Conservation (phyloP, 2,888 invertebrate genomes). For the Pecten maximus region DNA sequence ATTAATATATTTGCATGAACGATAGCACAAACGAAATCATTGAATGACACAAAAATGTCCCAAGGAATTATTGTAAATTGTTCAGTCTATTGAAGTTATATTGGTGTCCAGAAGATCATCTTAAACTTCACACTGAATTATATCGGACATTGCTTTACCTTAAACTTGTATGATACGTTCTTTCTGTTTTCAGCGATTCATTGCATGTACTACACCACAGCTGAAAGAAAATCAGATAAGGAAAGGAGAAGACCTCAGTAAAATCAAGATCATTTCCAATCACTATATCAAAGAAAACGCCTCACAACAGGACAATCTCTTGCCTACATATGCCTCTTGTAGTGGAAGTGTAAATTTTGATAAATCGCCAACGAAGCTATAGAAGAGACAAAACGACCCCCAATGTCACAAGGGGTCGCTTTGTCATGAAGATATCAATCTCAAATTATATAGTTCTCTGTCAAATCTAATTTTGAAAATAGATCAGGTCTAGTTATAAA, state of each 20-base stretch:
- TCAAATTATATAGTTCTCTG: not conserved
- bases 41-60: too few species aligned
- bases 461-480: not conserved
- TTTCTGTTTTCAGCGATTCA: constrained; percentile 69
- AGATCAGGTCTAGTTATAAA: not conserved
- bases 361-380: not conserved
- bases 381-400: not conserved
- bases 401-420: not conserved
- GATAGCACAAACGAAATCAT: too few species aligned
- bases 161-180: too few species aligned
- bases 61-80: too few species aligned
- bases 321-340: not conserved
- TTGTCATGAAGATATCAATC: not conserved
- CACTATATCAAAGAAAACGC: constrained; percentile 26
- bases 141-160: too few species aligned
- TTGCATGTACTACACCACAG: constrained; percentile 64
- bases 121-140: too few species aligned
- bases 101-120: too few species aligned
- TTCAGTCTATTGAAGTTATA: too few species aligned
- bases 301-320: not conserved
- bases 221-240: constrained; percentile 71
- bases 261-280: constrained; percentile 61
- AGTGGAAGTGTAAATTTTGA: constrained; percentile 16
- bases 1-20: too few species aligned
- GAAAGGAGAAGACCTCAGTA: constrained; percentile 68